phyloP scores from a whole-genome alignment of 2,888 invertebrate species.

The Lithophane ornitopus region DNA sequence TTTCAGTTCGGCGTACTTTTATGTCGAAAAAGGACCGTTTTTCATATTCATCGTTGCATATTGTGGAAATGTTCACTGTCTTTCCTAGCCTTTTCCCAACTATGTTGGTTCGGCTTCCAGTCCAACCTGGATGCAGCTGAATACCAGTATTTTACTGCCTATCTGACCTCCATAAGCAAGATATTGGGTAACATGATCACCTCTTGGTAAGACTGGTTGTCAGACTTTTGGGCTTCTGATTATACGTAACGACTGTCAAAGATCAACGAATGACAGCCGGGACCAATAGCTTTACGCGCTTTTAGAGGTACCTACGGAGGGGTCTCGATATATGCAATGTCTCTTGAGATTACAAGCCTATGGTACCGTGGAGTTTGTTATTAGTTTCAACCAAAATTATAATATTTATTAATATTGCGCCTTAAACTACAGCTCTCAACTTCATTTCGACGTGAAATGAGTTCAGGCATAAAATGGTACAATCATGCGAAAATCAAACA shows the following conservation, averaged over 20 bases:
- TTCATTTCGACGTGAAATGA: too few relatives aligned
- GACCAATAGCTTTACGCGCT: background rate
- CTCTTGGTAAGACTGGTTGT: background rate
- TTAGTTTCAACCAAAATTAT: background rate
- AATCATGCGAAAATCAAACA: too few relatives aligned
- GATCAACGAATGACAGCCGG: background rate
- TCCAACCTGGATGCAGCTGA: background rate
- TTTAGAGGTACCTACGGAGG: background rate
- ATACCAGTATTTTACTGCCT: background rate
- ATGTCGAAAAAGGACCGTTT: background rate
- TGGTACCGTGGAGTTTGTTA: background rate
- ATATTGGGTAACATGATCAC: background rate
- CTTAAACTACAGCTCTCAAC: background rate
- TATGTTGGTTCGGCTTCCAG: background rate
- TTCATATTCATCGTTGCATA: background rate
- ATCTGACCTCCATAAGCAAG: background rate
- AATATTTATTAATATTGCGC: background rate
- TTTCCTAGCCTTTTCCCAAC: background rate
- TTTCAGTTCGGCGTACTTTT: constrained; percentile 19
- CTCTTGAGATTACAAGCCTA: background rate
- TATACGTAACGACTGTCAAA: background rate
- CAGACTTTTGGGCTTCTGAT: background rate
- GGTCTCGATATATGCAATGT: background rate
- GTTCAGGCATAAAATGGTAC: too few relatives aligned
- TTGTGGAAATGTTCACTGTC: background rate